Conservation (phyloP, 2,888 invertebrate species). For the Adineta ricciae region DNA sequence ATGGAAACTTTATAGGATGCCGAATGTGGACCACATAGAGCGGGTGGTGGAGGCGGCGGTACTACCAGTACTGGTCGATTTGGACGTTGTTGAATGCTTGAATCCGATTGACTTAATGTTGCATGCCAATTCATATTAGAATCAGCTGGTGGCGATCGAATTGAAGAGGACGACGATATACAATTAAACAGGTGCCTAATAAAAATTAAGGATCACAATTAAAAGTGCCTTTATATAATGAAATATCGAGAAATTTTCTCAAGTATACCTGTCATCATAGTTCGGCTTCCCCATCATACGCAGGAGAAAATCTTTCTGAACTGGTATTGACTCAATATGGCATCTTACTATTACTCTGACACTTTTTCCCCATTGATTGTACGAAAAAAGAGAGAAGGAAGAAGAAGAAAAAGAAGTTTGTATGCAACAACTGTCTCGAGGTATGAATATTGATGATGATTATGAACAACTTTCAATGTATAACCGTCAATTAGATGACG, state of each 20-base stretch:
- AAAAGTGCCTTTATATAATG: neutral
- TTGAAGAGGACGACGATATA: neutral
- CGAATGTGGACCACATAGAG: too few species aligned
- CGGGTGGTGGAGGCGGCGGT: too few species aligned
- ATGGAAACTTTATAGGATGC: conserved; percentile 3
- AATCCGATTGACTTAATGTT: neutral
- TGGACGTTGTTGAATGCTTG: neutral
- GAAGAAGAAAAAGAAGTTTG: neutral
- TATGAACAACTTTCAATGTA: neutral
- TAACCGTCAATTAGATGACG: neutral
- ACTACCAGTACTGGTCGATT: neutral
- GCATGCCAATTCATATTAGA: neutral
- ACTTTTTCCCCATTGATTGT: neutral
- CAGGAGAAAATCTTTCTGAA: too few species aligned
- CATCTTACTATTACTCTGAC: neutral
- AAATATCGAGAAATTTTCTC: neutral
- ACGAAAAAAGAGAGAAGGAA: neutral
- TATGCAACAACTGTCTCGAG: neutral
- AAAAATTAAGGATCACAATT: neutral
- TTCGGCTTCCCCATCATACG: neutral
- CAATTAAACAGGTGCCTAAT: neutral
- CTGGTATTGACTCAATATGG: neutral
- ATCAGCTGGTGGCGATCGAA: neutral
- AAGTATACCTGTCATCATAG: neutral
- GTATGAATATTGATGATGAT: conserved; percentile 9